Conservation (phyloP, 2,797 vertebrate species). For the Malurus splendens region DNA sequence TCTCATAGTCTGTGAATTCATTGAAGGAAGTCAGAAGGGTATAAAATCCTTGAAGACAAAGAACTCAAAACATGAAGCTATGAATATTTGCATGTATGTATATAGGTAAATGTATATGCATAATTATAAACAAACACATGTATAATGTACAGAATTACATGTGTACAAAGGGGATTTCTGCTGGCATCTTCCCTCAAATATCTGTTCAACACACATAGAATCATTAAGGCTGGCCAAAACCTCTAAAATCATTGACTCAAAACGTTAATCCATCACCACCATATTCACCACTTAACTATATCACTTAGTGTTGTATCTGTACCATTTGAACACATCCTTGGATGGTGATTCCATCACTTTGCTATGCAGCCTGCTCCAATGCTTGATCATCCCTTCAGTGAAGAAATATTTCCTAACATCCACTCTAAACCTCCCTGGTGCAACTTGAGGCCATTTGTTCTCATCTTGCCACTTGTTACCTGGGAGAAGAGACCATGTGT, state of each 20-base stretch:
- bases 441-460: background rate
- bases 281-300: background rate
- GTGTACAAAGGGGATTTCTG: background rate
- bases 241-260: background rate
- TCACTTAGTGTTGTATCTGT: background rate
- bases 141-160: background rate
- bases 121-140: background rate
- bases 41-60: background rate
- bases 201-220: background rate
- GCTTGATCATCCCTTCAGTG: background rate
- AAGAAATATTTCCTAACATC: background rate
- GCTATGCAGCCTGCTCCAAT: background rate
- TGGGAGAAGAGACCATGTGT: background rate
- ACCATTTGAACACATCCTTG: background rate
- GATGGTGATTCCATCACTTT: background rate
- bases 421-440: rapidly evolving
- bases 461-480: background rate
- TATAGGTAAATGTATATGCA: background rate
- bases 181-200: background rate
- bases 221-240: background rate
- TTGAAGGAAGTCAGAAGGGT: background rate
- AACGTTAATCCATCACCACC: rapidly evolving
- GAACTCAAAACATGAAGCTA: background rate
- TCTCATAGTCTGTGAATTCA: background rate
- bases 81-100: background rate